Evolutionary conservation across 1,140 invertebrate species (phyloP).

Genomic region (Penaeus chinensis): DNA sequence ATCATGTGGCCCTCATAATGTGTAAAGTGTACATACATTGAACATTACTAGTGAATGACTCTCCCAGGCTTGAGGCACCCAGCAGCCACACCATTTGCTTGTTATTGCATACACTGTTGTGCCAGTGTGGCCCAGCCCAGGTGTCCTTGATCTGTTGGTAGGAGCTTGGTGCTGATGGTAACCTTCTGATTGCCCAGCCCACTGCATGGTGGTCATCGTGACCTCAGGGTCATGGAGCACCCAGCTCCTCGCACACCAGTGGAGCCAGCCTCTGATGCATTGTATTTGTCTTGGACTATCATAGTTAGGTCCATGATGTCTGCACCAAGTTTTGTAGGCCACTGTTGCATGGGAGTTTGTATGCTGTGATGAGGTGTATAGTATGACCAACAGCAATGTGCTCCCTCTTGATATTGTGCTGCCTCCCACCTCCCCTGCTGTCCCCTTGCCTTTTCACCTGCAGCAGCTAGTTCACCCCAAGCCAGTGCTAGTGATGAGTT

Average conservation of each 20-base stretch:
- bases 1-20: constrained; percentile 28
- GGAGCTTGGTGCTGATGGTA: constrained; percentile 34
- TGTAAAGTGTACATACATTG: constrained; percentile 59
- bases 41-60: constrained; percentile 57
- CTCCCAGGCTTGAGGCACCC: constrained; percentile 42
- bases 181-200: constrained; percentile 34
- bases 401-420: constrained; percentile 44
- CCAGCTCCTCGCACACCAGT: constrained; percentile 32
- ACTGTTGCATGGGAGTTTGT: constrained; percentile 49
- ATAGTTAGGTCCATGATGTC: constrained; percentile 54
- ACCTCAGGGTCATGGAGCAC: constrained; percentile 19
- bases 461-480: constrained; percentile 53
- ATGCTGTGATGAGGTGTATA: constrained; percentile 48
- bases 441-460: constrained; percentile 42
- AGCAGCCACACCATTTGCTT: constrained; percentile 46
- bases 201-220: constrained; percentile 29
- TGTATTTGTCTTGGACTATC: constrained; percentile 38
- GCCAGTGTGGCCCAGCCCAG: constrained; percentile 40
- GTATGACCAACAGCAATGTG: constrained; percentile 48
- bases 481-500: constrained; percentile 57
- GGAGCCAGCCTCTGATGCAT: constrained; percentile 29
- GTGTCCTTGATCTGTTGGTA: constrained; percentile 34
- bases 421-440: constrained; percentile 38
- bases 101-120: constrained; percentile 45
- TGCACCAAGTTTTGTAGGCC: constrained; percentile 48